A percentile compares a stretch with the other conserved stretches of the same genome.
Evolutionary conservation across 2,797 vertebrate species (phyloP).

Genomic region (Coreius guichenoti): DNA sequence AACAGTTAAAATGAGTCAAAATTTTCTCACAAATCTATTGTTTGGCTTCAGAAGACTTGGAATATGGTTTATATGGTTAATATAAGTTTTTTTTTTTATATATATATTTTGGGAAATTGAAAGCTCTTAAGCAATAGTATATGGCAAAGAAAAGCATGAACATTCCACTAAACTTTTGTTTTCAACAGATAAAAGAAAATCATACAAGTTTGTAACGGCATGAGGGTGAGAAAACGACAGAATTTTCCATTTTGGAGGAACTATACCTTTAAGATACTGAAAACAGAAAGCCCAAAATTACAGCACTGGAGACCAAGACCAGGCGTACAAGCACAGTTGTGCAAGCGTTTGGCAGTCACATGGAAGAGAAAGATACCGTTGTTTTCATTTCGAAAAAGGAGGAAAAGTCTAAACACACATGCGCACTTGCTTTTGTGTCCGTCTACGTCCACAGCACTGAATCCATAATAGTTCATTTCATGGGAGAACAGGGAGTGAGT

Average conservation of each 20-base stretch:
- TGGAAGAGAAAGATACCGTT: conserved; percentile 49
- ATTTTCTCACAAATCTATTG: neutral
- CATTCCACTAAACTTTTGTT: neutral
- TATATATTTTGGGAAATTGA: neutral
- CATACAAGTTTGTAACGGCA: neutral
- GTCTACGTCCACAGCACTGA: conserved; percentile 27
- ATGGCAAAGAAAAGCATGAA: neutral
- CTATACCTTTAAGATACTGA: conserved; percentile 33
- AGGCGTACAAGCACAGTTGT: conserved; percentile 65
- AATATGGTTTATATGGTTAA: neutral
- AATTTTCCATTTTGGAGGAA: neutral
- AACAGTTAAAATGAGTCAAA: neutral
- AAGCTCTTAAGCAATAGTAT: neutral
- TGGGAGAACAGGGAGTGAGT: conserved; percentile 23
- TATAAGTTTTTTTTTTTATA: neutral
- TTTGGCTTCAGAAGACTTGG: neutral
- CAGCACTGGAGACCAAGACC: conserved; percentile 54
- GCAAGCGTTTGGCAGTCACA: conserved; percentile 73
- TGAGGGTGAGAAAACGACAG: neutral
- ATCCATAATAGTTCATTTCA: conserved; percentile 13
- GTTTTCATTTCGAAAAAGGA: conserved; percentile 30
- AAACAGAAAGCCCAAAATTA: conserved; percentile 67
- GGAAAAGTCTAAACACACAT: conserved; percentile 32
- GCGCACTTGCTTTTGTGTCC: conserved; percentile 7
- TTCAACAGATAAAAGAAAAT: neutral